Evolutionary conservation across 2,797 vertebrate species (phyloP).

Genomic region (Microctenopoma steveboyesi): DNA sequence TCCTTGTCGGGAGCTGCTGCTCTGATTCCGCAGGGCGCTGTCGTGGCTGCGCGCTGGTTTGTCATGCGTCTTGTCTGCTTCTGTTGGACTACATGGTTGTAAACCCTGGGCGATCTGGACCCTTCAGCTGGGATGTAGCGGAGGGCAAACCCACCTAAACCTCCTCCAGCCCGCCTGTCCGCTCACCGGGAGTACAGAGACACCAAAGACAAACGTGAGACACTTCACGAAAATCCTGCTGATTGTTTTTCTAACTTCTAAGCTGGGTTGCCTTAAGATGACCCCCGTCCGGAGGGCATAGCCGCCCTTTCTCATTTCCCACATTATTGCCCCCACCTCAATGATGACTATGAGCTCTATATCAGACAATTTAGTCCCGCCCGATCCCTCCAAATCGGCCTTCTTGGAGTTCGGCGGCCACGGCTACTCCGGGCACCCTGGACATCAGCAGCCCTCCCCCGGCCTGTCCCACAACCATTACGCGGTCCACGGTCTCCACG

Average conservation of each 20-base stretch:
- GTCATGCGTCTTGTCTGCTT: constrained; percentile 10
- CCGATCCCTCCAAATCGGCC: constrained; percentile 86
- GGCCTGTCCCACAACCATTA: constrained; percentile 84
- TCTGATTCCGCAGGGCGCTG: neutral
- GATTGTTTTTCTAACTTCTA: constrained; percentile 8
- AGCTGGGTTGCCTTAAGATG: constrained; percentile 48
- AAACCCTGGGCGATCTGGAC: constrained; percentile 10
- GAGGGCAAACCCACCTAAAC: constrained; percentile 8
- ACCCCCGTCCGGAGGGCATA: constrained; percentile 56
- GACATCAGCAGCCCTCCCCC: constrained; percentile 82
- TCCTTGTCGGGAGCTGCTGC: constrained; percentile 14
- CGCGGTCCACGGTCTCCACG: constrained; percentile 83
- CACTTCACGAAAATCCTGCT: neutral
- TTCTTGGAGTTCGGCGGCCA: constrained; percentile 89
- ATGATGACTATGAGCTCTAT: constrained; percentile 92
- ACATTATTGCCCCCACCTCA: constrained; percentile 47
- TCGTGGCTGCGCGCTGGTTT: neutral
- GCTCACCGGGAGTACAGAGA: neutral
- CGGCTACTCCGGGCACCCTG: constrained; percentile 73
- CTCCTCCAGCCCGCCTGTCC: neutral
- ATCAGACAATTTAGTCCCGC: constrained; percentile 85
- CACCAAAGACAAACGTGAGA: neutral
- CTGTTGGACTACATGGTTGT: constrained; percentile 37
- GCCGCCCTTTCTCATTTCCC: constrained; percentile 47
- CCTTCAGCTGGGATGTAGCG: constrained; percentile 57